Conservation (phyloP, 1,140 invertebrate genomes). For the Trichonephila inaurata region DNA sequence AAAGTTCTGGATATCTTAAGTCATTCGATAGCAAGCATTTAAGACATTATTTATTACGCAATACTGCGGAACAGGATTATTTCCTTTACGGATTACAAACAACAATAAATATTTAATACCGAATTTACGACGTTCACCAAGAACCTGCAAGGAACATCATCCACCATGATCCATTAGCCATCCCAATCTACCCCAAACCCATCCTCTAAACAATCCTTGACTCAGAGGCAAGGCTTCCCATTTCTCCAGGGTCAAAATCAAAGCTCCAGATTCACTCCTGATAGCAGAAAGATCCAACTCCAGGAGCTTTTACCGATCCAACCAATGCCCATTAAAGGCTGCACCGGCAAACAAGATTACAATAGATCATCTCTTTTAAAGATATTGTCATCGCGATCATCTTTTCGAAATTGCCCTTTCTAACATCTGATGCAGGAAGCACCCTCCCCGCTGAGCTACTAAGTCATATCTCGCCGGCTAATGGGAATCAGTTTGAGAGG, state of each 20-base stretch:
- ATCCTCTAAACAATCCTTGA: background rate
- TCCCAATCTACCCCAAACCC: background rate
- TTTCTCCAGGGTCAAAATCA: background rate
- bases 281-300: background rate
- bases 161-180: background rate
- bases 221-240: background rate
- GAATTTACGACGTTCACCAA: too few species aligned
- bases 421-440: background rate
- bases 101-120: too few species aligned
- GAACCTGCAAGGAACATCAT: background rate
- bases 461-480: slow-evolving; percentile 43
- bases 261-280: background rate
- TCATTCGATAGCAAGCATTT: too few species aligned
- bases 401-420: slow-evolving; percentile 25
- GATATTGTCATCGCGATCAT: slow-evolving; percentile 49
- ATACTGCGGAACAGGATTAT: too few species aligned
- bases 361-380: slow-evolving; percentile 46
- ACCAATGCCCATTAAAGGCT: background rate
- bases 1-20: too few species aligned
- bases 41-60: too few species aligned
- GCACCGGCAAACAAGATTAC: slow-evolving; percentile 17
- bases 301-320: background rate
- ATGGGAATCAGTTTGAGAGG: slow-evolving; percentile 70
- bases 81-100: too few species aligned
- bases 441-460: background rate